Evolutionary conservation across 2,797 vertebrate genomes (phyloP), one percentile per base, ranked within the genome.

Genomic region (Chelon auratus): DNA sequence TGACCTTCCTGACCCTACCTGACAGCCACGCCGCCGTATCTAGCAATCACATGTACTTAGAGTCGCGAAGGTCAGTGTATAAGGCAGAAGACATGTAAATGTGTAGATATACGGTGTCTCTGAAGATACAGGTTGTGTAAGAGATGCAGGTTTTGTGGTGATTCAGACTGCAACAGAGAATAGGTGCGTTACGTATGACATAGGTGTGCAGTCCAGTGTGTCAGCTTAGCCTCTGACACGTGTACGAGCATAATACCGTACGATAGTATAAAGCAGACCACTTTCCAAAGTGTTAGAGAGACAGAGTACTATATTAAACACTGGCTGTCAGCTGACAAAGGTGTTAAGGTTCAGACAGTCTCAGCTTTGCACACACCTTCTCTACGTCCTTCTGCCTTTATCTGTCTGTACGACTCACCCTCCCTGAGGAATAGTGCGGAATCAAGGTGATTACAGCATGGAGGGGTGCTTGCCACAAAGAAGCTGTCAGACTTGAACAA

Each of bases 11-110:
- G 78, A 83, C 83, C 72, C 73, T 39, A 48, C 59, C 75, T 81
- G 78, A 87, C 86, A 87, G 85, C 75, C 62, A 24, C 7, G 17
- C 20, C 20, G n/a, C 80, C 52, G 40, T 85, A 89, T 89, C 83
- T 66, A 12, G 67, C 63, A 60, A 84, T 87, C 84, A 77, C 84
- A 77, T 83, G 78, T 84, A 83, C 77, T 83, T 83, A 75, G 65
- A 68, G 52, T 62, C 30, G 71, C 63, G 53, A 79, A 84, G 85
- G 80, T 88, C 85, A 75, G 20, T 20, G 51, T 61, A 61, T 64
- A 58, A 70, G 73, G 77, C 75, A 75, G 82, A 48, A 68, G 51
- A 72, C 77, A 82, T 85, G 81, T 63, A 82, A 80, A 83, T 82
- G 77, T 73, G 59, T 13, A 73, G 70, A 48, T 75, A 43, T 71